A percentile compares a stretch with the other conserved stretches of the same genome.
Evolutionary conservation across 2,888 invertebrate genomes (phyloP).

Genomic region (Ryuthela nishihirai): DNA sequence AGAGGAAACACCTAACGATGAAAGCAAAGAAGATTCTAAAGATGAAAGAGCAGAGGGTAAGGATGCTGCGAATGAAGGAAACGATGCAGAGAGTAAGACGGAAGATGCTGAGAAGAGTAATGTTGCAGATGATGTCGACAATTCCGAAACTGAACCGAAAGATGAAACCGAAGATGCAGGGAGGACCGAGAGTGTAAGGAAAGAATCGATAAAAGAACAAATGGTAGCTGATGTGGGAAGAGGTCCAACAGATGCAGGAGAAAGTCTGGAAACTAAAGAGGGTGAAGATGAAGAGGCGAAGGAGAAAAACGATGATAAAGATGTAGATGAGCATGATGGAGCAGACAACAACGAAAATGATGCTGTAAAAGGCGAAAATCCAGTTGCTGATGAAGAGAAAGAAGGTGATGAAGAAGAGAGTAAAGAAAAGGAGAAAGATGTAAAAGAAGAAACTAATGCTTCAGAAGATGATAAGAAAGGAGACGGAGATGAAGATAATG

Average conservation of each 20-base stretch:
- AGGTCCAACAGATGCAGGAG: no score
- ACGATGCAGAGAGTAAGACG: not conserved
- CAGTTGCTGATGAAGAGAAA: not conserved
- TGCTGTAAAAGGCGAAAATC: not conserved
- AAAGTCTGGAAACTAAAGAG: not conserved
- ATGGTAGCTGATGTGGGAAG: no score
- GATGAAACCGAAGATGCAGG: not conserved
- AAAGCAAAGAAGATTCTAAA: not conserved
- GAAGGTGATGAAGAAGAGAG: not conserved
- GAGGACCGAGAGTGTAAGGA: conserved; percentile 2
- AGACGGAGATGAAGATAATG: not conserved
- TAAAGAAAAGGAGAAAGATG: not conserved
- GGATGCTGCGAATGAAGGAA: not conserved
- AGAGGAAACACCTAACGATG: not conserved
- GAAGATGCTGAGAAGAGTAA: not conserved
- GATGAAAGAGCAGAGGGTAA: no score
- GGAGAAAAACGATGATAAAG: conserved; percentile 1
- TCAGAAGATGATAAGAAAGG: not conserved
- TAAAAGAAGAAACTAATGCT: not conserved
- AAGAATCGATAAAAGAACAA: conserved; percentile 1
- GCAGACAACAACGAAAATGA: not conserved
- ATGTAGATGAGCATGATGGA: not conserved
- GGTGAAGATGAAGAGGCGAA: not conserved
- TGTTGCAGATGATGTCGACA: not conserved
- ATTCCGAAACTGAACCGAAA: conserved; percentile 1